Evolutionary conservation across 2,888 invertebrate genomes (phyloP).

Genomic region (Hylaea fasciaria): DNA sequence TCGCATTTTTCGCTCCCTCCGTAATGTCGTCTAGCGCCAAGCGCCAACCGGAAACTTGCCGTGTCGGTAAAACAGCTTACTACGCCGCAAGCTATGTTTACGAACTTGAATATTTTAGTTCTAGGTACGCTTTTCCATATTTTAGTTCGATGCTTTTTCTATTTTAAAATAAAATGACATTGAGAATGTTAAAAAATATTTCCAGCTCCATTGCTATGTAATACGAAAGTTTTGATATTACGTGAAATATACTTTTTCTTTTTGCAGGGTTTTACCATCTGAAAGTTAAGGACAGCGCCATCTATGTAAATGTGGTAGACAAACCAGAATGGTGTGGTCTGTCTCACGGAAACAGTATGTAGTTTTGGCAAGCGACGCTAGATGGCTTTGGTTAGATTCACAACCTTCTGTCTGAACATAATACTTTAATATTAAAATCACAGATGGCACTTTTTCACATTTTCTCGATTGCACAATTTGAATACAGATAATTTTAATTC

Average conservation of each 20-base stretch:
- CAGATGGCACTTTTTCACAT: conserved; percentile 13
- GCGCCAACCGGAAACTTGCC: conserved; percentile 76
- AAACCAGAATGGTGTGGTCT: not conserved
- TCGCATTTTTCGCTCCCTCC: conserved; percentile 76
- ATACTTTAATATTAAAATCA: not conserved
- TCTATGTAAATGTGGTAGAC: conserved; percentile 6
- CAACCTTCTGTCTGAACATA: not conserved
- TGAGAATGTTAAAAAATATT: too few relatives aligned
- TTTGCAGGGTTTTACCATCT: too few relatives aligned
- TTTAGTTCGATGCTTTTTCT: too few relatives aligned
- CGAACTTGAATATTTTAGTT: too few relatives aligned
- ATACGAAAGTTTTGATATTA: too few relatives aligned
- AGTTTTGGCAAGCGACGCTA: not conserved
- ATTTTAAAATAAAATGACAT: too few relatives aligned
- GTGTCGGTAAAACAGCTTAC: conserved; percentile 71
- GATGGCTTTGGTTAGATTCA: conserved; percentile 12
- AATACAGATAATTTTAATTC: too few relatives aligned
- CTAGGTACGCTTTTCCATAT: too few relatives aligned
- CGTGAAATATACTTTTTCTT: too few relatives aligned
- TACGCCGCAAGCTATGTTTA: conserved; percentile 72
- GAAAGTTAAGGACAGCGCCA: conserved; percentile 28
- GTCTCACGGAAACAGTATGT: not conserved
- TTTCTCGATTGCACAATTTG: too few relatives aligned
- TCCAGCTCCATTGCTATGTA: too few relatives aligned
- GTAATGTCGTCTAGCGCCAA: too few relatives aligned